Percentiles rank a stretch among this genome's conserved stretches.
These are phyloP conservation scores for Vanacampus margaritifer DNA, from an alignment of 2,113 vertebrate genomes.

Conservation along the genomic window DNA sequence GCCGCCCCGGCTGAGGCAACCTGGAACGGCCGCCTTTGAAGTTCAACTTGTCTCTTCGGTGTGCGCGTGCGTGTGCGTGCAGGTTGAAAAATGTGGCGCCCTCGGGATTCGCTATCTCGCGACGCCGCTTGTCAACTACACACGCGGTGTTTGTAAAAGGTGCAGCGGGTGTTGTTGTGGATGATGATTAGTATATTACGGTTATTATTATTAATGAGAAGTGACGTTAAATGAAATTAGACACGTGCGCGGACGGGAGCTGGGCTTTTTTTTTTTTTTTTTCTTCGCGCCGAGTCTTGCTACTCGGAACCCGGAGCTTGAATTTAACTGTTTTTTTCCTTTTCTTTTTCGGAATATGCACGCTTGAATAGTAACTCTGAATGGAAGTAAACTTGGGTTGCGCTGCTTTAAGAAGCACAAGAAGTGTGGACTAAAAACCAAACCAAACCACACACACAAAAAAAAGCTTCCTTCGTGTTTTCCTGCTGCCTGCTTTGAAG, in stretches of 20 bases:
- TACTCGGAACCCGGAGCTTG: neutral
- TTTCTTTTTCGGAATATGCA: neutral
- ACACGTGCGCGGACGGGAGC: neutral
- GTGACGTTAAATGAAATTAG: neutral
- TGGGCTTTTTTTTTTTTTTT: neutral
- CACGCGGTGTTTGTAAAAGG: constrained; percentile 16
- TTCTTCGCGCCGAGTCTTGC: neutral
- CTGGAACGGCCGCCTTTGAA: constrained; percentile 53
- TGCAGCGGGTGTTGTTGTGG: constrained; percentile 8
- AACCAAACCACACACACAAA: too few species aligned
- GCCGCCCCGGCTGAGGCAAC: constrained; percentile 52
- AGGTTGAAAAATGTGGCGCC: constrained; percentile 42
- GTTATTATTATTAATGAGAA: neutral
- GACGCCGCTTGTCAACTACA: constrained; percentile 23
- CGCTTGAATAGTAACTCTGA: constrained; percentile 19
- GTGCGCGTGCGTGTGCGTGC: constrained; percentile 4
- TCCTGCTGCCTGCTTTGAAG: constrained; percentile 64
- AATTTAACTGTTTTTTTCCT: neutral
- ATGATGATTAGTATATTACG: too few species aligned
- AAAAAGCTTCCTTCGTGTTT: constrained; percentile 12
- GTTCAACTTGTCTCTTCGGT: constrained; percentile 26
- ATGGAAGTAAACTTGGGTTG: constrained; percentile 43
- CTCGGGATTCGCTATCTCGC: constrained; percentile 17
- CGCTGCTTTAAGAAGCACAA: constrained; percentile 10
- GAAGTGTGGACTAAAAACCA: constrained; percentile 13